Base-by-base conservation (phyloP, 2,888 invertebrate genomes). In the Pseudoips prasinana region DNA sequence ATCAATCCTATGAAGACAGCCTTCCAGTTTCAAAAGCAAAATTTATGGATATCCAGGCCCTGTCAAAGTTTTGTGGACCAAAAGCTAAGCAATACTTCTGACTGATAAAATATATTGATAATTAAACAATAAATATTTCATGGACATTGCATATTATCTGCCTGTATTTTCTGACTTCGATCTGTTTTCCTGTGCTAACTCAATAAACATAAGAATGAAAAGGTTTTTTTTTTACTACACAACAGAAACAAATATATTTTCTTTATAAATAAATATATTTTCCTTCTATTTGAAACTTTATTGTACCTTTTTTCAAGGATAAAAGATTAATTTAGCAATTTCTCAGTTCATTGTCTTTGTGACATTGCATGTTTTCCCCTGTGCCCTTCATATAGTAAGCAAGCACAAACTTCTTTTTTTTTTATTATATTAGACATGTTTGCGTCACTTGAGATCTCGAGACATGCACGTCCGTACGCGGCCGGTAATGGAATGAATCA, bases 21-120 rank as follows among this genome's bases (percentile, higher is more conserved):
- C 30, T 36, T 36, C 30, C 41, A 41, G 41, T 41, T 40, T 40
- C 40, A 36, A 36, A 40, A 23, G 40, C 35, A 40, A 40, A 34
- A 36, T 33, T 46, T 37, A 37, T 37, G 33, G 41, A 41, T 37
- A 37, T 37, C 36, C 36, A 41, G 40, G 41, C 25, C 27, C 27
- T 41, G 37, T 37, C 37, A 37, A 41, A 37, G 33, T 32, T 42
- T 34, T 39, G 42, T 39, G 38, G 31, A 39, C 29, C 22, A 39
- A 39, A 24, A 35, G 29, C 35, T 43, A 29, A 30, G 32, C 22
- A 33, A 43, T 33, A 33, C 34, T 39, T 39, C 33, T 34, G 29
- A 43, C 35, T 4, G 32, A 39, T 39, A 29, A 39, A 39, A 32
- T 39, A 34, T 42, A 38, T 1, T 33, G 37, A 33, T 33, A 14